These are phyloP conservation scores for Vultur gryphus DNA, from an alignment of 2,797 vertebrate genomes.

Conservation along the genomic window DNA sequence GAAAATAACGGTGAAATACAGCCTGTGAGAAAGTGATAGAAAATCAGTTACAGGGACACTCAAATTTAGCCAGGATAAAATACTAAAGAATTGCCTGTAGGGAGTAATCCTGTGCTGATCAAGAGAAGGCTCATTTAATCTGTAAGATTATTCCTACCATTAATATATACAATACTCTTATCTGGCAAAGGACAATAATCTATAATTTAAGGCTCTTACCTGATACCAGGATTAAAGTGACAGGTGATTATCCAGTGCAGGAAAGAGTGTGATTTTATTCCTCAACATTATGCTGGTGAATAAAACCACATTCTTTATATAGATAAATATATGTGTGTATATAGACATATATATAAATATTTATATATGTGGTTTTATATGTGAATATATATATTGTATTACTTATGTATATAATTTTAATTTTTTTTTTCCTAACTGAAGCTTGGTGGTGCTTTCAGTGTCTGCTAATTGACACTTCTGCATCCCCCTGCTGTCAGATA, in stretches of 20 bases:
- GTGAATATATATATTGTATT: neutral
- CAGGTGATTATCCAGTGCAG: neutral
- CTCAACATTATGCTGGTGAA: neutral
- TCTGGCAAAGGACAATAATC: neutral
- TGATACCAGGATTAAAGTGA: slow-evolving; percentile 16
- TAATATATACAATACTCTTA: neutral
- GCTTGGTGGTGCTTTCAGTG: neutral
- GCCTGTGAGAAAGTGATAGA: neutral
- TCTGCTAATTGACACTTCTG: neutral
- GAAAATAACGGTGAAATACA: neutral
- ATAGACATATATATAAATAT: neutral
- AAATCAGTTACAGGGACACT: neutral
- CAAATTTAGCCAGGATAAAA: neutral
- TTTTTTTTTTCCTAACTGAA: neutral
- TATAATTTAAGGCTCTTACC: slow-evolving; percentile 36
- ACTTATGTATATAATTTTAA: neutral
- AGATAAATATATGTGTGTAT: neutral
- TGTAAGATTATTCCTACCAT: slow-evolving; percentile 13
- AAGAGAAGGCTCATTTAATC: neutral
- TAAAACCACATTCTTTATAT: neutral
- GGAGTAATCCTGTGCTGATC: neutral
- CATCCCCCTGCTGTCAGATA: neutral
- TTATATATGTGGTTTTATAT: neutral
- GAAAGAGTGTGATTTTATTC: slow-evolving; percentile 1
- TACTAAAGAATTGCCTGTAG: neutral